These are phyloP conservation scores for Oostethus manadensis DNA, from an alignment of 2,113 vertebrate genomes.

Conservation along the genomic window DNA sequence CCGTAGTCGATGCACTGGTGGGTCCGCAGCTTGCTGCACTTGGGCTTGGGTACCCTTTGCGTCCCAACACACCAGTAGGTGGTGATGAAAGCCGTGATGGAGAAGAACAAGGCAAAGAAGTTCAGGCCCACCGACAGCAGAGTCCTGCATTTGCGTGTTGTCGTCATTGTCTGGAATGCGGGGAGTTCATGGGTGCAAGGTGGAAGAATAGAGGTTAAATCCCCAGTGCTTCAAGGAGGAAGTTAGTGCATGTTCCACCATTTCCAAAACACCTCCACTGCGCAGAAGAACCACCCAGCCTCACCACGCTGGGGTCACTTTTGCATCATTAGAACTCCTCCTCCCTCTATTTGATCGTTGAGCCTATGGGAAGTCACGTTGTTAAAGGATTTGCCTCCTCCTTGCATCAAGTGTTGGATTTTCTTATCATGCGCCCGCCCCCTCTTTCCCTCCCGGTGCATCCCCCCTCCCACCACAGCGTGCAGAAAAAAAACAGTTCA, in stretches of 20 bases:
- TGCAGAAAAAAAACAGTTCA: no score
- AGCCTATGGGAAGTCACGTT: conserved; percentile 45
- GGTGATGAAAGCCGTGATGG: conserved; percentile 83
- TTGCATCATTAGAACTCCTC: background rate
- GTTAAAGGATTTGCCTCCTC: conserved; percentile 53
- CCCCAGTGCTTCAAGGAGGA: conserved; percentile 7
- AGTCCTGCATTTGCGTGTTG: conserved; percentile 82
- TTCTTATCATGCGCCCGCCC: conserved; percentile 20
- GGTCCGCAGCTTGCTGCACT: conserved; percentile 71
- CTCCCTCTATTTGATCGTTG: background rate
- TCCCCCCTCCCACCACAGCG: no score
- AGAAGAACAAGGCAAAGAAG: conserved; percentile 70
- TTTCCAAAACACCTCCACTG: background rate
- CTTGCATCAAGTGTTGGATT: conserved; percentile 31
- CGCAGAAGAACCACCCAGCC: background rate
- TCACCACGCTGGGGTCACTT: conserved; percentile 5
- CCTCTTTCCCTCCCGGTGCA: background rate
- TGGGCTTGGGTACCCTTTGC: conserved; percentile 76
- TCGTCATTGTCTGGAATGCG: conserved; percentile 78
- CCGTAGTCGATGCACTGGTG: conserved; percentile 86
- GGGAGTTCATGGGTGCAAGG: conserved; percentile 41
- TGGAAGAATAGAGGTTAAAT: conserved; percentile 1
- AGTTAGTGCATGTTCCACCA: background rate
- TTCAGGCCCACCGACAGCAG: conserved; percentile 83
- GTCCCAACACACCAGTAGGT: conserved; percentile 93